A percentile compares a stretch with the other conserved stretches of the same genome.
Conservation (phyloP, 2,113 vertebrate species). For the Cinclus cinclus region DNA sequence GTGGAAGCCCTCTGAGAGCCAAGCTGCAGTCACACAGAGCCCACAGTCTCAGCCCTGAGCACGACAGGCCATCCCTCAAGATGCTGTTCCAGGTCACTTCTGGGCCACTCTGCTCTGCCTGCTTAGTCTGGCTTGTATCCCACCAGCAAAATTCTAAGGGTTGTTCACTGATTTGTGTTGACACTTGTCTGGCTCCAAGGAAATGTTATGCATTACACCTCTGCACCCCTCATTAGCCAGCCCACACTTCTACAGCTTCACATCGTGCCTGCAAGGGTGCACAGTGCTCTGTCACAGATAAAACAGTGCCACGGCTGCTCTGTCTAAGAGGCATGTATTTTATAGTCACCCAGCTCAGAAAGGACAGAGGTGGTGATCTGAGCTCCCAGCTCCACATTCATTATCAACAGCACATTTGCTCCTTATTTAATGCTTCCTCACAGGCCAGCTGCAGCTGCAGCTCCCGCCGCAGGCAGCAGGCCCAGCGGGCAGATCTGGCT, state of each 20-base stretch:
- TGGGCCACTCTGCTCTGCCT: background rate
- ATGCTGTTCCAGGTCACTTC: background rate
- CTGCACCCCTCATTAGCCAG: background rate
- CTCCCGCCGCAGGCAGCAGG: background rate
- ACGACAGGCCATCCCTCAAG: background rate
- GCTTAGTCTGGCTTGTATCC: background rate
- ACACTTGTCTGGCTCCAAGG: background rate
- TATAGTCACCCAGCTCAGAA: background rate
- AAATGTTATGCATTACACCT: background rate
- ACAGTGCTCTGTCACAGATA: background rate
- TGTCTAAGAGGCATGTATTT: rapidly evolving
- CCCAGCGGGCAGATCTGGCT: background rate
- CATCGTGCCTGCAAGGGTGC: background rate
- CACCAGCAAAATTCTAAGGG: background rate
- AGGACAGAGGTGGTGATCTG: background rate
- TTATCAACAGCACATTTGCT: background rate
- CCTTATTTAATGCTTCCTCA: background rate
- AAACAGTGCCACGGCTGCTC: background rate
- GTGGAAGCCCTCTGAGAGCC: rapidly evolving
- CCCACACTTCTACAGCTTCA: background rate
- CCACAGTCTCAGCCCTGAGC: background rate
- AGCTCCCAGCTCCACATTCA: background rate
- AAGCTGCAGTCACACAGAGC: background rate
- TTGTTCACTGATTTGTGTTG: background rate
- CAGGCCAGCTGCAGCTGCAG: background rate